These are phyloP conservation scores for Manis javanica DNA, from an alignment of 2,797 vertebrate species.

Conservation along the genomic window DNA sequence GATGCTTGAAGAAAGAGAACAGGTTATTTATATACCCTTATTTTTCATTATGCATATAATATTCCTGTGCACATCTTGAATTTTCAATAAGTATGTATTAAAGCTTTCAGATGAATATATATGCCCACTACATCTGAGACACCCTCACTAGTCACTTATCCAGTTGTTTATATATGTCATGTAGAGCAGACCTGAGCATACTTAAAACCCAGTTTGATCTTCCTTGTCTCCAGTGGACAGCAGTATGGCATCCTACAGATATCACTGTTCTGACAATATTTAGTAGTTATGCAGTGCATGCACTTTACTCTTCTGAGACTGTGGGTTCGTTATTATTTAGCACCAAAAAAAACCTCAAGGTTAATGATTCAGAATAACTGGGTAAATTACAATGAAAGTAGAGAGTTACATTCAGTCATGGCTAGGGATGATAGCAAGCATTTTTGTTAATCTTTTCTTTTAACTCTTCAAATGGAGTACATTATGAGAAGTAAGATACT, in stretches of 20 bases:
- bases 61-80: neutral
- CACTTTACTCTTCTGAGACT: neutral
- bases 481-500: conserved; percentile 9
- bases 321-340: neutral
- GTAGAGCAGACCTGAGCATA: neutral
- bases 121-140: neutral
- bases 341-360: neutral
- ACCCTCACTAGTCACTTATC: neutral
- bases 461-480: neutral
- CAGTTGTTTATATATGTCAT: neutral
- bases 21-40: conserved; percentile 21
- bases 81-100: neutral
- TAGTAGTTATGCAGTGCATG: neutral
- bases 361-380: neutral
- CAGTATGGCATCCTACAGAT: neutral
- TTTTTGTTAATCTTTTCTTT: neutral
- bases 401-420: neutral
- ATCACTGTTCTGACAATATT: neutral
- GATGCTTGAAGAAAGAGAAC: conserved; percentile 26
- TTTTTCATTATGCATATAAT: conserved; percentile 13
- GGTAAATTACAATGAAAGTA: neutral
- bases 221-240: neutral
- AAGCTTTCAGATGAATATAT: conserved; percentile 4
- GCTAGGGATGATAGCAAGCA: neutral
- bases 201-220: conserved; percentile 10